phyloP scores from a whole-genome alignment of 2,888 invertebrate species.

The Noctuana brunneofusca region DNA sequence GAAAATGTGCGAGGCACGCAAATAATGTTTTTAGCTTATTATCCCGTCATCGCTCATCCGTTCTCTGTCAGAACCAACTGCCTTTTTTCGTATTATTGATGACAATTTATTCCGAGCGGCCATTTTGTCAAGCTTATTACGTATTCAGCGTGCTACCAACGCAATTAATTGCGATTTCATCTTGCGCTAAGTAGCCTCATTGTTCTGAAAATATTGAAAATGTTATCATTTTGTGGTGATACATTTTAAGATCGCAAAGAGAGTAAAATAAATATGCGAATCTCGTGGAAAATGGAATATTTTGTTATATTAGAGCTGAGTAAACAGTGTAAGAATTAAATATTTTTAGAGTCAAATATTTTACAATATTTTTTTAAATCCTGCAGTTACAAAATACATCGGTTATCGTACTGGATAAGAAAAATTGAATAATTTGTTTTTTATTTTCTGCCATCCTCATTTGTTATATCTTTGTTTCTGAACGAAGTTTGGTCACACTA shows the following conservation, averaged over 20 bases:
- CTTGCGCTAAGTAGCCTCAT: conserved; percentile 15
- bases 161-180: conserved; percentile 37
- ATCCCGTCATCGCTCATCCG: conserved; percentile 35
- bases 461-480: background rate
- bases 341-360: too few species aligned
- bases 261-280: background rate
- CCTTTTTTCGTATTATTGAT: conserved; percentile 42
- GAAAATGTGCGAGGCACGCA: background rate
- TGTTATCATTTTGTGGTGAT: background rate
- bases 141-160: conserved; percentile 38
- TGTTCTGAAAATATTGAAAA: conserved; percentile 22
- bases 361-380: too few species aligned
- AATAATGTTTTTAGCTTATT: conserved; percentile 26
- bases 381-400: too few species aligned
- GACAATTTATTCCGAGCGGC: conserved; percentile 43
- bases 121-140: conserved; percentile 41
- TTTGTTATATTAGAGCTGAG: too few species aligned
- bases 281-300: too few species aligned
- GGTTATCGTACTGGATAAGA: background rate
- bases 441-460: background rate
- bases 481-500: background rate
- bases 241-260: background rate
- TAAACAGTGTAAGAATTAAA: too few species aligned
- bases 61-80: conserved; percentile 38
- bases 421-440: background rate